Evolutionary conservation across 2,888 invertebrate genomes (phyloP), one percentile per base, ranked within the genome.

Genomic region (Nesidiocoris tenuis): DNA sequence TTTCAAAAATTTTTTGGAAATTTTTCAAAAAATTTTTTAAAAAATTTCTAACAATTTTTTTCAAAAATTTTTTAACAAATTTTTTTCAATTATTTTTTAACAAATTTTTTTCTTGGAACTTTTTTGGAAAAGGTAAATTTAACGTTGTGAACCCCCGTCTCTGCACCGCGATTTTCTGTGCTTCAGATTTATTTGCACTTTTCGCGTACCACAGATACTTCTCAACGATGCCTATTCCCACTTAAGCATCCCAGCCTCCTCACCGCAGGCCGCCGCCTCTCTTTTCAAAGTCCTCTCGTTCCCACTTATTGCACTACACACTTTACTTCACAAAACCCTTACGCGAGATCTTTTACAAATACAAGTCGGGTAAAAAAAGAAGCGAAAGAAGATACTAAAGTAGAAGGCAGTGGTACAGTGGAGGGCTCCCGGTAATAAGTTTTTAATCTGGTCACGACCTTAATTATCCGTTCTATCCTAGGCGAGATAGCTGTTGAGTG

Each of bases 391-490:
- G 39, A 39, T 39, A 39, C 39, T 39, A 39, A n/a, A n/a, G 39
- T 39, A 39, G 12, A 19, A 23, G 12, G 54, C 23, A 16, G 23
- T 25, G 18, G 61, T 18, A 5, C 3, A 22, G 64, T 63, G 24
- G 22, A 63, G 21, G 7, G 64, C n/a, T 7, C 18, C 54, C 55
- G 65, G 74, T 64, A 61, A 67, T 68, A 75, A 75, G 75, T 75
- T 75, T 75, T 75, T 67, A 75, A 75, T 75, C 75, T 67, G 75
- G 75, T 75, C 75, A 75, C 75, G 75, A 75, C 64, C 75, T 75
- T 68, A 75, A 68, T 75, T 68, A 59, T 56, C 67, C 56, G 18
- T 66, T 75, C 65, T 66, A 55, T 75, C 25, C 19, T 22, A 54
- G 57, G 55, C 59, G 66, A 75, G 72, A 63, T 72, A 72, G 72